phyloP scores from a whole-genome alignment of 2,113 vertebrate genomes.

The Sardina pilchardus region DNA sequence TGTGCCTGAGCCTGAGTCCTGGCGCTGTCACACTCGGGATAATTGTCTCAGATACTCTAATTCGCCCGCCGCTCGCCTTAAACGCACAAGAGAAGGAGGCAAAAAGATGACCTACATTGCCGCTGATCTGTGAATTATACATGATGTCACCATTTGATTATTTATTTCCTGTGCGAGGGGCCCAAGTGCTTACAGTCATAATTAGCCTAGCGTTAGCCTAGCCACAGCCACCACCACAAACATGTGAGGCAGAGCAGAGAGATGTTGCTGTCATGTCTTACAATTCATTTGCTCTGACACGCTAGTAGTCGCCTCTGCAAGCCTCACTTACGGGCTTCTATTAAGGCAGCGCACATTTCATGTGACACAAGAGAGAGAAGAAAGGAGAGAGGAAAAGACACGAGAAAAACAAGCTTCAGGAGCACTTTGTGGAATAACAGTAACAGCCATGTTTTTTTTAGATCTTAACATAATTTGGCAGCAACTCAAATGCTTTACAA shows the following conservation, averaged over 20 bases:
- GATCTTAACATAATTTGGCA: slow-evolving; percentile 46
- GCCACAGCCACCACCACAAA: slow-evolving; percentile 21
- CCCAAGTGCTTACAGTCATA: slow-evolving; percentile 43
- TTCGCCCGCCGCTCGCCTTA: slow-evolving; percentile 50
- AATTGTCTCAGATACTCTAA: slow-evolving; percentile 60
- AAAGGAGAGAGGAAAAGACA: background rate
- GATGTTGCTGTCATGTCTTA: slow-evolving; percentile 50
- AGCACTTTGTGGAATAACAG: background rate
- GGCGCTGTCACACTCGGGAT: slow-evolving; percentile 58
- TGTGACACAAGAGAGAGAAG: too few species aligned
- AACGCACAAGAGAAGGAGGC: slow-evolving; percentile 45
- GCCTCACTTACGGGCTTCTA: background rate
- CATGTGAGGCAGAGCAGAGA: slow-evolving; percentile 28
- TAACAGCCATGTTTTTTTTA: background rate
- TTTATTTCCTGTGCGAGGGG: slow-evolving; percentile 47
- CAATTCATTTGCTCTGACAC: slow-evolving; percentile 57
- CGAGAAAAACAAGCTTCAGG: background rate
- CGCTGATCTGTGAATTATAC: slow-evolving; percentile 56
- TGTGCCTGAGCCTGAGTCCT: slow-evolving; percentile 25
- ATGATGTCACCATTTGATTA: slow-evolving; percentile 53
- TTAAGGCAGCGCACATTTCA: background rate
- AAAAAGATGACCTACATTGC: slow-evolving; percentile 53
- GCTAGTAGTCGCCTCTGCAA: slow-evolving; percentile 32
- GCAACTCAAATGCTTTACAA: slow-evolving; percentile 45
- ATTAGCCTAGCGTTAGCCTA: slow-evolving; percentile 24